These are phyloP conservation scores for Mactromeris polynyma DNA, from an alignment of 2,888 invertebrate genomes.

Conservation along the genomic window DNA sequence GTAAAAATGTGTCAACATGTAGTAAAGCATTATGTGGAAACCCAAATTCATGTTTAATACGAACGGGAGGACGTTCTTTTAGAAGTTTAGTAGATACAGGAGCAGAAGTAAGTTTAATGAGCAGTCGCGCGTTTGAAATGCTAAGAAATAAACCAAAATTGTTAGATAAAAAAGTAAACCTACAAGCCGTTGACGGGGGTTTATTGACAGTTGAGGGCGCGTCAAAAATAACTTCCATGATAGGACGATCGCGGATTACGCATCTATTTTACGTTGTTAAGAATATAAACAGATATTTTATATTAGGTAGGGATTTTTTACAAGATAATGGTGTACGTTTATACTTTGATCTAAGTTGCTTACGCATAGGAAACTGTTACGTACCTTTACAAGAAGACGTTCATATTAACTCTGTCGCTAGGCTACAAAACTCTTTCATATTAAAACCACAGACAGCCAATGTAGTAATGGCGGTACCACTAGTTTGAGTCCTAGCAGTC, in stretches of 20 bases:
- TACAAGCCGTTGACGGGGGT: neutral
- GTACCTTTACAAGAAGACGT: too few species aligned
- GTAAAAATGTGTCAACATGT: conserved; percentile 13
- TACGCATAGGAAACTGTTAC: too few species aligned
- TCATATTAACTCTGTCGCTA: too few species aligned
- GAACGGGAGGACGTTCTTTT: conserved; percentile 14
- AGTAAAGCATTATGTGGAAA: neutral
- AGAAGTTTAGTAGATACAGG: too few species aligned
- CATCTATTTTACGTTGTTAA: neutral
- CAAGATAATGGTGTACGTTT: neutral
- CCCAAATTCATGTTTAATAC: conserved; percentile 23
- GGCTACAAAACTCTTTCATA: too few species aligned
- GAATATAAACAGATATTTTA: neutral
- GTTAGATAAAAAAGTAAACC: neutral
- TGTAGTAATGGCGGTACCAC: too few species aligned
- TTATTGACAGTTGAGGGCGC: neutral
- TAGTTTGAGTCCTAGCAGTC: too few species aligned
- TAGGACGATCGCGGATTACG: neutral
- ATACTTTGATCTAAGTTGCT: conserved; percentile 17
- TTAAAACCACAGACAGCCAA: too few species aligned
- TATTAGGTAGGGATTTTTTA: neutral
- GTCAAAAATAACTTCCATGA: neutral
- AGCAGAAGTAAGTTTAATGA: neutral
- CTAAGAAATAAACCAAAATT: neutral
- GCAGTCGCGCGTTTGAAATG: neutral